Base-by-base conservation (phyloP, 2,113 vertebrate species). In the Daubentonia madagascariensis region DNA sequence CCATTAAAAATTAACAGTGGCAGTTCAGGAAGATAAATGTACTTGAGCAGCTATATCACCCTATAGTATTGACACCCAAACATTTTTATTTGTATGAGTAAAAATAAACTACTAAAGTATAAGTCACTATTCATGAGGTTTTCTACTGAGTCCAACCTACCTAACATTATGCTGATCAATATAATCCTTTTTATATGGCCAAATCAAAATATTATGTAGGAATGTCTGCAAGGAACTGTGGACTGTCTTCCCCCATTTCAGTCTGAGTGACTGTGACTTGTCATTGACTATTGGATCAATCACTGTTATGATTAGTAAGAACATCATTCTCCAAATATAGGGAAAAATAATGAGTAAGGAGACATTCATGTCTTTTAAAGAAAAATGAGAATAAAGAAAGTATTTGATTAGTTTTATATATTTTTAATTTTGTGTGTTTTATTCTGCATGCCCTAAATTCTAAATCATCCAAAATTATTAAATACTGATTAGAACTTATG, bases 51-150 rank as follows among this genome's bases (percentile, higher is more conserved):
- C 28, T 65, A 0, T 65, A 52, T 75, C 23, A 78, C 6, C 2
- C 14, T 23, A 6, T 32, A 67, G 1, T 37, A 81, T 16, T 92
- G 52, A 86, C 61, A 13, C 85, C 28, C 25, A 83, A 89, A 54
- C 10, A 14, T 63, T 52, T 61, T 72, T 50, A 45, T 63, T 65
- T 93, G 80, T 73, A 93, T 61, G 32, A 57, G 8, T 8, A 23
- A 78, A 85, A 79, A 57, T 92, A 94, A 97, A 45, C 35, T 52
- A 23, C 23, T 93, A 81, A 89, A 83, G 23, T 80, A 45, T 85
- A 87, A 92, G 11, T 75, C 81, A 93, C 3, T 88, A 57, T 89
- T 86, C 6, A 28, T 59, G 57, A 85, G 5, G 1, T 10, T 70
- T 79, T 61, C n/a, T 89, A 35, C 18, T 61, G 12, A 61, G 35